Conservation (phyloP, 1,140 invertebrate species). For the Halictus rubicundus region DNA sequence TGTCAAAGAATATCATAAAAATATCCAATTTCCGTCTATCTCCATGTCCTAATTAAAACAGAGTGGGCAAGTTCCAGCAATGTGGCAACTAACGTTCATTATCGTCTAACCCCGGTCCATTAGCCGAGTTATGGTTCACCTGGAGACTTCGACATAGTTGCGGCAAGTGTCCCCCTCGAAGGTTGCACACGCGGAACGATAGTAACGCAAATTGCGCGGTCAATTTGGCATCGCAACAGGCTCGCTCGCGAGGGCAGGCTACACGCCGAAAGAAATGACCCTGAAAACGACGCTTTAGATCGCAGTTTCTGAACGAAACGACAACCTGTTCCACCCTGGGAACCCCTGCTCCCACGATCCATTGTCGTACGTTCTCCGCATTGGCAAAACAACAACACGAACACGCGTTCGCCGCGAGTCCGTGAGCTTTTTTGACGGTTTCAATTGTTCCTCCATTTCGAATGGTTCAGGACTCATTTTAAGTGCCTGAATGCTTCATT, state of each 20-base stretch:
- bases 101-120: slow-evolving; percentile 30
- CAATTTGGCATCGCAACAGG: slow-evolving; percentile 19
- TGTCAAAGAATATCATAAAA: too few relatives aligned
- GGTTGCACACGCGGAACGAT: background rate
- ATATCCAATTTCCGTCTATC: too few relatives aligned
- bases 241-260: background rate
- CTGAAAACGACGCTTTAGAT: background rate
- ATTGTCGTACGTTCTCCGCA: background rate
- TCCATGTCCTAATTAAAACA: background rate
- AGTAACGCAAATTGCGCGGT: background rate
- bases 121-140: slow-evolving; percentile 10
- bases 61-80: background rate
- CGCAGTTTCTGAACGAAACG: background rate
- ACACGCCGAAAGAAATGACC: background rate
- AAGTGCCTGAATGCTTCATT: too few relatives aligned
- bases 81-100: slow-evolving; percentile 10
- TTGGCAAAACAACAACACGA: background rate
- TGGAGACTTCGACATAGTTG: slow-evolving; percentile 20
- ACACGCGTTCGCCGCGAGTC: too few relatives aligned
- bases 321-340: background rate
- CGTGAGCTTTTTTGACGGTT: too few relatives aligned
- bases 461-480: too few relatives aligned
- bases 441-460: too few relatives aligned
- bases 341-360: too few relatives aligned
- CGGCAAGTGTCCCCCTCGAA: slow-evolving; percentile 4